Percentiles rank a stretch among this genome's conserved stretches.
Conservation (phyloP, 2,113 vertebrate genomes). For the Speoplatyrhinus poulsoni region DNA sequence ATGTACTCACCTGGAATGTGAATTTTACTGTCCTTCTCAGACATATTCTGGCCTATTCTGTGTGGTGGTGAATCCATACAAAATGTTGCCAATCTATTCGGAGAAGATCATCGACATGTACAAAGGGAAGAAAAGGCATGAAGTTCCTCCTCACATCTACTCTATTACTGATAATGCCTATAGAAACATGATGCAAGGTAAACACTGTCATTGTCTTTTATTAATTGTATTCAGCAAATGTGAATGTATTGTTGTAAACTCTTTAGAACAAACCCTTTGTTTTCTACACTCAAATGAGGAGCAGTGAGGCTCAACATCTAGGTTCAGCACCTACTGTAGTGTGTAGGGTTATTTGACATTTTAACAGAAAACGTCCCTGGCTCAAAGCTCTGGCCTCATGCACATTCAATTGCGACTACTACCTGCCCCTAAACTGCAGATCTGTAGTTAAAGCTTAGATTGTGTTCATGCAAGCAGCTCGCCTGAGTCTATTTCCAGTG, state of each 20-base stretch:
- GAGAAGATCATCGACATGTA: slow-evolving; percentile 98
- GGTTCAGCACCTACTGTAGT: no score
- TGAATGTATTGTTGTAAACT: no score
- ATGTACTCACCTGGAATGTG: background rate
- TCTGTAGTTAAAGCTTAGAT: background rate
- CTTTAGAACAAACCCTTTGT: no score
- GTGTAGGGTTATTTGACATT: no score
- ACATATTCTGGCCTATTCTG: slow-evolving; percentile 98
- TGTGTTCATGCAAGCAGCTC: background rate
- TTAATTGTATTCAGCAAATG: no score
- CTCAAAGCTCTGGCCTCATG: background rate
- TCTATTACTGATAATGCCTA: slow-evolving; percentile 93
- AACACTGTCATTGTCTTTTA: background rate
- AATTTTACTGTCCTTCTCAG: slow-evolving; percentile 58
- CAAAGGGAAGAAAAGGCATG: slow-evolving; percentile 97
- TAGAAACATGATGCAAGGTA: slow-evolving; percentile 98
- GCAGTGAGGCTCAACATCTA: no score
- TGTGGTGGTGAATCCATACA: slow-evolving; percentile 95
- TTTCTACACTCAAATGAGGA: no score
- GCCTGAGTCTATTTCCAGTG: slow-evolving; percentile 4
- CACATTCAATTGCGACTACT: background rate
- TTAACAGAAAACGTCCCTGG: no score
- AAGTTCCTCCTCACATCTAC: slow-evolving; percentile 96
- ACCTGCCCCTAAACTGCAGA: background rate
- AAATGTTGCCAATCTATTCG: slow-evolving; percentile 94